These are phyloP conservation scores for Tenrec ecaudatus DNA, from an alignment of 2,113 vertebrate species.

Conservation along the genomic window DNA sequence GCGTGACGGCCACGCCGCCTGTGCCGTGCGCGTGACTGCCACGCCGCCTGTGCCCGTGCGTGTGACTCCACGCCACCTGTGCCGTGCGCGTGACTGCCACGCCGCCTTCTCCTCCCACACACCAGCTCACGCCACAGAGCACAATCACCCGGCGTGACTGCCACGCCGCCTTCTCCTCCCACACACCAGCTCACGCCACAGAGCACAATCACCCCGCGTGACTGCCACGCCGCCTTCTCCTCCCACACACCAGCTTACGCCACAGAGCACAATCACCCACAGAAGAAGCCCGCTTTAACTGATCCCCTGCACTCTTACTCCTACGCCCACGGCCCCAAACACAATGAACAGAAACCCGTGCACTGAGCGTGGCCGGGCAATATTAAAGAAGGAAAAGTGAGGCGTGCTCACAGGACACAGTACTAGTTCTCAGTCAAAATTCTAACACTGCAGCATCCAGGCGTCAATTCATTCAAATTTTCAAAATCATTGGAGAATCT, in stretches of 20 bases:
- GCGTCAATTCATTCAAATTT: conserved; percentile 50
- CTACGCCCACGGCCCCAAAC: background rate
- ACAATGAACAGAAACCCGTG: conserved; percentile 23
- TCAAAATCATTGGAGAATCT: conserved; percentile 44
- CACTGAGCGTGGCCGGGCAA: background rate
- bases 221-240: background rate
- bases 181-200: conserved; percentile 16
- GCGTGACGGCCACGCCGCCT: too few species aligned
- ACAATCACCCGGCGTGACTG: background rate
- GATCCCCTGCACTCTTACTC: conserved; percentile 7
- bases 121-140: conserved; percentile 14
- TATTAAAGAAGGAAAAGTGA: conserved; percentile 7
- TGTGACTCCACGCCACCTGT: too few species aligned
- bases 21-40: too few species aligned
- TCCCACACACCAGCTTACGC: conserved; percentile 3
- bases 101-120: background rate
- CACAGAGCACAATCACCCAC: background rate
- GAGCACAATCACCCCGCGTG: too few species aligned
- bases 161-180: too few species aligned
- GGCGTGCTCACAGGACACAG: background rate
- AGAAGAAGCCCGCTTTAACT: conserved; percentile 24
- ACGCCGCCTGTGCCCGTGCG: too few species aligned
- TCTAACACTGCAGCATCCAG: background rate
- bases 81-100: too few species aligned
- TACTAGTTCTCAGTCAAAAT: conserved; percentile 35